Conservation (phyloP, 2,113 vertebrate genomes). For the Barbus barbus region DNA sequence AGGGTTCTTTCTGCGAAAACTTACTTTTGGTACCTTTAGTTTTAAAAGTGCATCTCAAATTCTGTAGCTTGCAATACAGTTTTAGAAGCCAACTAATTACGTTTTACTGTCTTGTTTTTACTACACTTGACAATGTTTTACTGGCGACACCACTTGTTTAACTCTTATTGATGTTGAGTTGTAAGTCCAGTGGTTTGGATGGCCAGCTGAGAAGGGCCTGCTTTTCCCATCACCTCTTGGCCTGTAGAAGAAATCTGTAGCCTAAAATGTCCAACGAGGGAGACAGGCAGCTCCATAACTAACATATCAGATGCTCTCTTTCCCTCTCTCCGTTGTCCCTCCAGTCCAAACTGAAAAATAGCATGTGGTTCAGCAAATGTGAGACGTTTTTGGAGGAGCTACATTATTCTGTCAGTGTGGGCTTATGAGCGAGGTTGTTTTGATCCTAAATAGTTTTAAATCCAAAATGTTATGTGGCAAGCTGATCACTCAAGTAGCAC, state of each 20-base stretch:
- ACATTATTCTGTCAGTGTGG: conserved; percentile 8
- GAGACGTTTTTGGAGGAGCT: not conserved
- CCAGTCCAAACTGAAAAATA: not conserved
- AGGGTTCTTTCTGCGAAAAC: not conserved
- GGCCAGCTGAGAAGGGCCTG: not conserved
- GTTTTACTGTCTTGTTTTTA: not conserved
- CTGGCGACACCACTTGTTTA: not conserved
- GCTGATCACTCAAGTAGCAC: not conserved
- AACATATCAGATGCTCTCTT: not conserved
- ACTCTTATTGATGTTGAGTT: not conserved
- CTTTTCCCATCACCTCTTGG: conserved; percentile 33
- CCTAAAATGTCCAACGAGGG: conserved; percentile 14
- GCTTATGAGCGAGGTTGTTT: not conserved
- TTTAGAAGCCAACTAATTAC: not conserved
- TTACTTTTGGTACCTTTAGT: not conserved
- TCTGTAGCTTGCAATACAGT: not conserved
- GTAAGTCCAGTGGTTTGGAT: conserved; percentile 24
- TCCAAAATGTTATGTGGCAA: not conserved
- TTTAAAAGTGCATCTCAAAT: not conserved
- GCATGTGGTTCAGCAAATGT: not conserved
- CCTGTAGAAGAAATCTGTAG: conserved; percentile 11
- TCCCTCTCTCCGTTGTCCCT: not conserved
- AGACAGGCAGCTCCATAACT: not conserved
- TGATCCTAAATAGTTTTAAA: not conserved
- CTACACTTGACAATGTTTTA: not conserved